Base-by-base conservation (phyloP, 2,113 vertebrate species). In the Zeus faber region DNA sequence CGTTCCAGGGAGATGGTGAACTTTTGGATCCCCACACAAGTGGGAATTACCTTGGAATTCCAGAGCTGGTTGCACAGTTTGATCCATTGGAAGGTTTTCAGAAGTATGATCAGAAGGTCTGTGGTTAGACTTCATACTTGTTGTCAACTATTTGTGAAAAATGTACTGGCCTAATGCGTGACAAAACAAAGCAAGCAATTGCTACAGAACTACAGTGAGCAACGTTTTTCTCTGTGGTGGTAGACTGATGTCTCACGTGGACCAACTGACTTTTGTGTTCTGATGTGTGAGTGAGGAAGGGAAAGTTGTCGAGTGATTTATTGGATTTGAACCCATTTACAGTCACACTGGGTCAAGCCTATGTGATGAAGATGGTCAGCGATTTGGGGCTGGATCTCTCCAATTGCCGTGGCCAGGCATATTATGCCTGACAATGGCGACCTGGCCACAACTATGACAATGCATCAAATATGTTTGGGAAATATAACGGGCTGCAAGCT, bases 161-260 rank as follows among this genome's bases (percentile, higher is more conserved):
- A 33, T 33, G 2, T 2, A 33, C 13, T 33, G 31, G 31, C 31
- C 31, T 33, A 29, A 29, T 29, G 13, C 31, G n/a, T 9, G 2
- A 33, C 31, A 33, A 33, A 33, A 33, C 31, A 33, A 33, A 33
- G 31, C 31, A 33, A 33, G 31, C 31, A 33, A 33, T 33, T 33
- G 7, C 8, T 33, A 33, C 31, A 33, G 31, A 33, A 33, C 31
- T 33, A 33, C 31, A 33, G 31, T 9, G 31, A 33, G 31, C 31
- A 33, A 33, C 8, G 2, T 3, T 10, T 33, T 2, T 33, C 2
- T 33, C 31, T 33, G 31, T 3, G 37, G 16, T 39, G 16, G 14
- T 17, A 16, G 14, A 40, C 37, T 3, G 13, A 9, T 40, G 14
- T 33, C 31, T 33, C 7, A 33, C 8, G 31, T 33, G 31, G 7